Conservation (phyloP, 2,888 invertebrate genomes). For the Leptinotarsa rubiginosa region DNA sequence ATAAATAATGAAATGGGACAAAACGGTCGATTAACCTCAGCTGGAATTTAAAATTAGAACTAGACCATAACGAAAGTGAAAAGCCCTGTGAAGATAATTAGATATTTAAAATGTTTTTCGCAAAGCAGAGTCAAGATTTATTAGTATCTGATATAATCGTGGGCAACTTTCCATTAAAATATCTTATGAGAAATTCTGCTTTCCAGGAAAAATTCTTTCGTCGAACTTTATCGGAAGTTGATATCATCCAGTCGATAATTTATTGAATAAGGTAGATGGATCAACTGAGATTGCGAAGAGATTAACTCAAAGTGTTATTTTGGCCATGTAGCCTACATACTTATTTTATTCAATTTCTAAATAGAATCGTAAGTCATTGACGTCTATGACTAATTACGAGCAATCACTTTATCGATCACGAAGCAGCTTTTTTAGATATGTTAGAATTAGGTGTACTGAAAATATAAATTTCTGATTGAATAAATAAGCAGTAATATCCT, state of each 20-base stretch:
- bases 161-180: conserved; percentile 38
- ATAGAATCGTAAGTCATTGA: too few species aligned
- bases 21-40: conserved; percentile 35
- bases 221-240: conserved; percentile 32
- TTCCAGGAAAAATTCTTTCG: conserved; percentile 22
- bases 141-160: conserved; percentile 43
- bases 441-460: too few species aligned
- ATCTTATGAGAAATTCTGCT: conserved; percentile 36
- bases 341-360: too few species aligned
- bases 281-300: not conserved
- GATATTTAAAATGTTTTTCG: conserved; percentile 56
- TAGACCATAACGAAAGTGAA: conserved; percentile 56
- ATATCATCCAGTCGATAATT: conserved; percentile 29
- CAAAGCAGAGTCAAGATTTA: conserved; percentile 41
- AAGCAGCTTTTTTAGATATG: too few species aligned
- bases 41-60: conserved; percentile 47
- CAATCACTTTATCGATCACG: too few species aligned
- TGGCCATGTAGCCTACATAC: too few species aligned
- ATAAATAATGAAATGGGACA: conserved; percentile 32
- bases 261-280: conserved; percentile 14
- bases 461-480: too few species aligned
- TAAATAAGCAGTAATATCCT: too few species aligned
- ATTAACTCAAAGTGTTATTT: not conserved
- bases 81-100: conserved; percentile 57
- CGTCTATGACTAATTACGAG: too few species aligned